Percentiles rank a stretch among this genome's conserved stretches.
Conservation (phyloP, 1,140 invertebrate genomes). For the Aphelinus certus region DNA sequence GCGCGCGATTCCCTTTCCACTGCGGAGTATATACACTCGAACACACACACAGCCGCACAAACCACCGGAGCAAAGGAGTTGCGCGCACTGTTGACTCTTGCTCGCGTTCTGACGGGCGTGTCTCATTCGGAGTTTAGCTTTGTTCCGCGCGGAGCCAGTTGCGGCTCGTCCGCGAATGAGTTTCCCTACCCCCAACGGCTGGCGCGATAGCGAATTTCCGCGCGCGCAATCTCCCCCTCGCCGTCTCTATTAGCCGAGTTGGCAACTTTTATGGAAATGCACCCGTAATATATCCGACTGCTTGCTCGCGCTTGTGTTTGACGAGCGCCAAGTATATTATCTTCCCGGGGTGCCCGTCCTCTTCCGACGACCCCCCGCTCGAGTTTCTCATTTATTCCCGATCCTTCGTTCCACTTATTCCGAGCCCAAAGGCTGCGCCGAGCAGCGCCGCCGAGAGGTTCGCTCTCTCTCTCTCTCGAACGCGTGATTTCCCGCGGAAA, state of each 20-base stretch:
- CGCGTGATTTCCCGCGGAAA: slow-evolving; percentile 51
- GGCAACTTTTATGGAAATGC: slow-evolving; percentile 67
- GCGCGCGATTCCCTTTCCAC: slow-evolving; percentile 51
- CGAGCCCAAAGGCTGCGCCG: too few species aligned
- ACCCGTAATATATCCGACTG: slow-evolving; percentile 65
- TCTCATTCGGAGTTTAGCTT: not conserved
- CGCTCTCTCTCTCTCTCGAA: slow-evolving; percentile 36
- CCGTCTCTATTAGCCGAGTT: slow-evolving; percentile 38
- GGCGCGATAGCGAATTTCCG: too few species aligned
- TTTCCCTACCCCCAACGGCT: too few species aligned
- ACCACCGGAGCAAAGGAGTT: slow-evolving; percentile 45
- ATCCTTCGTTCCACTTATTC: too few species aligned
- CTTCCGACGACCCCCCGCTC: slow-evolving; percentile 44
- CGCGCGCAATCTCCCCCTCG: not conserved
- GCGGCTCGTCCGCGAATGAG: too few species aligned
- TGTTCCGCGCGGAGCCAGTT: not conserved
- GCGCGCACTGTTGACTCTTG: slow-evolving; percentile 62
- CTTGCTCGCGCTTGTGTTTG: slow-evolving; percentile 66
- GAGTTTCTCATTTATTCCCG: slow-evolving; percentile 51
- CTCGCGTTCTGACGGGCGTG: slow-evolving; percentile 22
- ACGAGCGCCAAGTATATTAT: slow-evolving; percentile 66
- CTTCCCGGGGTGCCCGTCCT: slow-evolving; percentile 45
- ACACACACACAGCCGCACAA: too few species aligned
- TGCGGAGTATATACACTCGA: too few species aligned
- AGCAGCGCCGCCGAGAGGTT: not conserved